Evolutionary conservation across 1,140 invertebrate species (phyloP).

Genomic region (Drosophila truncata): DNA sequence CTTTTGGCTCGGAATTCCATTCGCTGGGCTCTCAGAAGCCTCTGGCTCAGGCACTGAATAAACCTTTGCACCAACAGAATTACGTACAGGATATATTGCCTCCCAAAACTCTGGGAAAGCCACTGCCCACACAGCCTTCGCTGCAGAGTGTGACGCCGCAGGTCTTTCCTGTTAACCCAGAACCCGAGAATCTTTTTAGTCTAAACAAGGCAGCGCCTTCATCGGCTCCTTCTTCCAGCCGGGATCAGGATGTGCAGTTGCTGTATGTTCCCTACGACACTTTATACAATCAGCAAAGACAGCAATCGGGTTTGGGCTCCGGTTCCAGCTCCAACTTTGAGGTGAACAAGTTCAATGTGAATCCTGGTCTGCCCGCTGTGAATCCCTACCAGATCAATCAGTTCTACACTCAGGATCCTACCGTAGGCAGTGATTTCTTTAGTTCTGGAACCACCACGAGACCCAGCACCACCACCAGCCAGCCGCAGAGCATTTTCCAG

Average conservation of each 20-base stretch:
- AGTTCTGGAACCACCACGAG: slow-evolving; percentile 53
- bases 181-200: slow-evolving; percentile 54
- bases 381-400: slow-evolving; percentile 83
- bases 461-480: slow-evolving; percentile 83
- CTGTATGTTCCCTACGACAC: slow-evolving; percentile 93
- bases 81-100: slow-evolving; percentile 68
- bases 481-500: slow-evolving; percentile 86
- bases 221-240: slow-evolving; percentile 1
- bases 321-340: slow-evolving; percentile 59
- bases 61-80: slow-evolving; percentile 77
- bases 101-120: slow-evolving; percentile 54
- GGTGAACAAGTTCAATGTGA: slow-evolving; percentile 85
- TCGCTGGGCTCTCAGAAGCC: slow-evolving; percentile 59
- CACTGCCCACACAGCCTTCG: slow-evolving; percentile 64
- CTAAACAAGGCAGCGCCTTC: slow-evolving; percentile 53
- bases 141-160: slow-evolving; percentile 78
- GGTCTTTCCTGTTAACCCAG: slow-evolving; percentile 72
- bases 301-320: slow-evolving; percentile 24
- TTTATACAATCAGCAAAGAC: slow-evolving; percentile 87
- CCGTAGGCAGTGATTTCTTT: slow-evolving; percentile 62
- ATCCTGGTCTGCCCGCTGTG: slow-evolving; percentile 59
- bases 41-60: slow-evolving; percentile 61
- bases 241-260: slow-evolving; percentile 89
- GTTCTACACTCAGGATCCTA: slow-evolving; percentile 82
- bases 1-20: slow-evolving; percentile 63